Conservation (phyloP, 2,113 vertebrate species). For the Ceyx cyanopectus region DNA sequence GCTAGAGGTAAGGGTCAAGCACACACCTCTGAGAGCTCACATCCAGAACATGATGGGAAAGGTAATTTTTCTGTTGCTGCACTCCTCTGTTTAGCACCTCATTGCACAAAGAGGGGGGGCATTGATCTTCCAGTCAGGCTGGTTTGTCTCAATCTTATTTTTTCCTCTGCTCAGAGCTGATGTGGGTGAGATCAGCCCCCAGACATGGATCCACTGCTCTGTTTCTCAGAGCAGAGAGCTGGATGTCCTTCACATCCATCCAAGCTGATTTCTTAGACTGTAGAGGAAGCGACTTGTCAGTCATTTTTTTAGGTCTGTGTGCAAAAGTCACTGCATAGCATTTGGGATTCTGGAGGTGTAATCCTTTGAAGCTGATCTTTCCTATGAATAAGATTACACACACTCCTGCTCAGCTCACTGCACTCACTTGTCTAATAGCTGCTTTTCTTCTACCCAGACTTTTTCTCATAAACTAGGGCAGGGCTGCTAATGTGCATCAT, state of each 20-base stretch:
- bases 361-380: constrained; percentile 48
- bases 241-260: not conserved
- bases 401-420: constrained; percentile 38
- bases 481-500: constrained; percentile 26
- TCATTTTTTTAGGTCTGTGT: not conserved
- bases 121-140: not conserved
- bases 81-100: not conserved
- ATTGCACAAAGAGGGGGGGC: not conserved
- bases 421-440: constrained; percentile 45
- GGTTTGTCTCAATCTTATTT: not conserved
- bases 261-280: not conserved
- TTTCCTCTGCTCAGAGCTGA: not conserved
- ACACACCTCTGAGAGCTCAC: not conserved
- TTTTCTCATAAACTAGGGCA: constrained; percentile 56
- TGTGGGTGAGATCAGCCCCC: not conserved
- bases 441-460: constrained; percentile 42
- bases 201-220: not conserved
- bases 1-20: constrained; percentile 82
- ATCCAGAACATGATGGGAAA: rapidly evolving
- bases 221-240: not conserved
- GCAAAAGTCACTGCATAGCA: not conserved
- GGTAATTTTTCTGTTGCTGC: not conserved
- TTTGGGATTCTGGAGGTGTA: constrained; percentile 34
- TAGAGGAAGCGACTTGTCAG: not conserved
- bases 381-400: constrained; percentile 32